Conservation (phyloP, 2,888 invertebrate species). For the Ichneumon xanthorius region DNA sequence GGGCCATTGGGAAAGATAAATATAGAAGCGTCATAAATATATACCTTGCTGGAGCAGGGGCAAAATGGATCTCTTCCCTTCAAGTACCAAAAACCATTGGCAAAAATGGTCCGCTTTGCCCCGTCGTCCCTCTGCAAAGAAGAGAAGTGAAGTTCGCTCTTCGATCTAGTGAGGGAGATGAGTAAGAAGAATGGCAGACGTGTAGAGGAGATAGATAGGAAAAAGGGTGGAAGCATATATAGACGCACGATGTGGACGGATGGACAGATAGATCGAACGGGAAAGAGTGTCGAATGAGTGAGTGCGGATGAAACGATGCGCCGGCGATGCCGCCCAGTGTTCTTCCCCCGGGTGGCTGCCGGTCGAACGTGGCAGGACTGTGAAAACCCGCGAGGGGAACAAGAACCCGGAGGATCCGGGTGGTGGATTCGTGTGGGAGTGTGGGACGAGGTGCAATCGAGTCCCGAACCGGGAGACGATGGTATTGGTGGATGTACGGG, state of each 20-base stretch:
- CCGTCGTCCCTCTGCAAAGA: neutral
- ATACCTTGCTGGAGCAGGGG: neutral
- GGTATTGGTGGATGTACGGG: constrained; percentile 14
- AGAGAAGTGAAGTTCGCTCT: neutral
- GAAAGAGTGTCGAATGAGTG: constrained; percentile 45
- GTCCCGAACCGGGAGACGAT: constrained; percentile 15
- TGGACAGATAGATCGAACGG: constrained; percentile 42
- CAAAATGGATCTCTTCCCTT: too few relatives aligned
- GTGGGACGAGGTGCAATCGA: constrained; percentile 8
- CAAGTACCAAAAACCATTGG: too few relatives aligned
- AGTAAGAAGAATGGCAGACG: neutral
- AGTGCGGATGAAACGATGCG: constrained; percentile 37
- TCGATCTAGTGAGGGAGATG: constrained; percentile 6
- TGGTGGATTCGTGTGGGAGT: constrained; percentile 31
- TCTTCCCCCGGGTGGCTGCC: constrained; percentile 46
- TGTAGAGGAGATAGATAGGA: constrained; percentile 9
- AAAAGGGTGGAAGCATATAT: neutral
- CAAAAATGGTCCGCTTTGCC: too few relatives aligned
- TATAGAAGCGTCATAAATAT: neutral
- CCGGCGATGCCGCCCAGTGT: constrained; percentile 39
- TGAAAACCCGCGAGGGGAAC: constrained; percentile 22
- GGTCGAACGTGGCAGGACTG: constrained; percentile 55
- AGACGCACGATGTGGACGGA: constrained; percentile 20
- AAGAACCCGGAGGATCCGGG: neutral
- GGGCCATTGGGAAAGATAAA: constrained; percentile 25